Conservation (phyloP, 2,888 invertebrate genomes). For the Apotomis turbidana region DNA sequence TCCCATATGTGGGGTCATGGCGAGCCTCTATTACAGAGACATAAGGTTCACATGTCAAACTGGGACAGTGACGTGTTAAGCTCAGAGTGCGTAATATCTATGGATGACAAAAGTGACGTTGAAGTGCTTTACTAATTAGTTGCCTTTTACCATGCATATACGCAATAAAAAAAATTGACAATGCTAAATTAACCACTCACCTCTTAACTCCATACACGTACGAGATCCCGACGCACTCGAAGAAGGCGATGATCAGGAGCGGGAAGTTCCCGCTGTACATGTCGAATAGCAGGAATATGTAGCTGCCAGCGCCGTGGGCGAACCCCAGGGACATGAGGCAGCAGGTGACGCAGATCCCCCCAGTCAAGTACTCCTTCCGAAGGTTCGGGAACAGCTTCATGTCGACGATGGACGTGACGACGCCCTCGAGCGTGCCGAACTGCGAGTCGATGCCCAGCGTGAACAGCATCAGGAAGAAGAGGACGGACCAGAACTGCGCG, state of each 20-base stretch:
- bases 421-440: slow-evolving; percentile 97
- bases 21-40: too few species aligned
- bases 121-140: too few species aligned
- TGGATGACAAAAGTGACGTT: too few species aligned
- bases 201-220: slow-evolving; percentile 96
- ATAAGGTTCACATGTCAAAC: too few species aligned
- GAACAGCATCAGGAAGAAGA: slow-evolving; percentile 98
- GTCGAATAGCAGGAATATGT: slow-evolving; percentile 96
- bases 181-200: slow-evolving; percentile 73
- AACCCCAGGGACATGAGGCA: slow-evolving; percentile 95
- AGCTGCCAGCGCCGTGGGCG: slow-evolving; percentile 96
- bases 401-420: slow-evolving; percentile 97
- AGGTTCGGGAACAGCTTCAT: slow-evolving; percentile 97
- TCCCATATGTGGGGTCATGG: too few species aligned
- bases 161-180: slow-evolving; percentile 1
- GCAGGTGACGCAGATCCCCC: slow-evolving; percentile 91
- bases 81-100: too few species aligned
- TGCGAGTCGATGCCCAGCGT: slow-evolving; percentile 98
- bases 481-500: slow-evolving; percentile 97
- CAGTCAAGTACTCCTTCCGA: slow-evolving; percentile 94
- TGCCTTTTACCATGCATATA: too few species aligned
- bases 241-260: slow-evolving; percentile 95
- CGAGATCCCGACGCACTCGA: slow-evolving; percentile 95
- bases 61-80: too few species aligned
- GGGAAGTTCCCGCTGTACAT: slow-evolving; percentile 97